Evolutionary conservation across 2,888 invertebrate genomes (phyloP).

Genomic region (Boloria selene): DNA sequence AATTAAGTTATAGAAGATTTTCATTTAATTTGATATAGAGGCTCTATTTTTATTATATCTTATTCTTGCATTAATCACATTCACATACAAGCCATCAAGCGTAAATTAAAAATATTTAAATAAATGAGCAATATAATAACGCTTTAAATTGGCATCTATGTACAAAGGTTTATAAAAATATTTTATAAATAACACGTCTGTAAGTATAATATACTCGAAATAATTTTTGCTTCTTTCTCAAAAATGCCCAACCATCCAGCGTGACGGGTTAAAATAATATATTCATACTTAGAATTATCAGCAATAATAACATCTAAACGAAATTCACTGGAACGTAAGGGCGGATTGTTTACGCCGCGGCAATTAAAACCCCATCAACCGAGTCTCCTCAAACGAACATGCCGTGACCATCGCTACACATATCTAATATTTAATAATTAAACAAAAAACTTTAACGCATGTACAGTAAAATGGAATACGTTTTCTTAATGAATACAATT

Average conservation of each 20-base stretch:
- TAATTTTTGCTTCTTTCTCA: background rate
- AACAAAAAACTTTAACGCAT: constrained; percentile 18
- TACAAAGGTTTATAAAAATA: no score
- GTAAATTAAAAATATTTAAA: no score
- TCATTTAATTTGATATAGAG: no score
- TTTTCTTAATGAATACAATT: no score
- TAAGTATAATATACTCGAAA: background rate
- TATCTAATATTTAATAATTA: constrained; percentile 56
- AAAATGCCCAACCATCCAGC: constrained; percentile 26
- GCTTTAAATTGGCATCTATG: no score
- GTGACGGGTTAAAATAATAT: constrained; percentile 38
- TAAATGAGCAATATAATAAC: no score
- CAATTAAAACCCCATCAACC: constrained; percentile 72
- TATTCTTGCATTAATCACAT: no score
- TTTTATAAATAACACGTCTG: no score
- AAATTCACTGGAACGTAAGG: constrained; percentile 46
- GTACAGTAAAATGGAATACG: constrained; percentile 7
- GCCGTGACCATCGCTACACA: constrained; percentile 72
- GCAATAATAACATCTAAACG: constrained; percentile 35
- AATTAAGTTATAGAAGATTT: no score
- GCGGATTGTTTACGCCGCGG: constrained; percentile 62
- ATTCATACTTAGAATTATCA: constrained; percentile 39
- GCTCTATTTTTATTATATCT: no score
- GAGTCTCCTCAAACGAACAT: constrained; percentile 54
- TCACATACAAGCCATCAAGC: no score